phyloP scores from a whole-genome alignment of 2,888 invertebrate genomes.

The Spodoptera picta region DNA sequence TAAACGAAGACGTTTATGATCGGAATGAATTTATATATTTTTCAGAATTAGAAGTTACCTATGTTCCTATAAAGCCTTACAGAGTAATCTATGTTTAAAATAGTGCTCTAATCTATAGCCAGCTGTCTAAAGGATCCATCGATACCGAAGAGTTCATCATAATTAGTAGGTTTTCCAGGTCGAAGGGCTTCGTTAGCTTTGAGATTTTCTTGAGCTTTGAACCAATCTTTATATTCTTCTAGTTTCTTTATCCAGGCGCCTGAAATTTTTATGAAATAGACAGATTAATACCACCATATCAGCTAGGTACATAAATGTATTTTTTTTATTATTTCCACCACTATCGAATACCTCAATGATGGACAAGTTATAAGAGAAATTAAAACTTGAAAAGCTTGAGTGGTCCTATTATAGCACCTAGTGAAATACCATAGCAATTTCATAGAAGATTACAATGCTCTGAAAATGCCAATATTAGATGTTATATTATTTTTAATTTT shows the following conservation, averaged over 20 bases:
- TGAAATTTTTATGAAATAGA: conserved; percentile 61
- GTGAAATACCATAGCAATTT: not conserved
- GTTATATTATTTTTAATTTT: too few species aligned
- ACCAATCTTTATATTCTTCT: conserved; percentile 92
- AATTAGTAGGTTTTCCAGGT: conserved; percentile 94
- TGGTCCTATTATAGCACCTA: too few species aligned
- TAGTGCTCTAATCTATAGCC: conserved; percentile 89
- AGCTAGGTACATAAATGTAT: too few species aligned
- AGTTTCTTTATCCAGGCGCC: conserved; percentile 93
- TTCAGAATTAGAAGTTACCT: too few species aligned
- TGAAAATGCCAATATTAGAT: not conserved
- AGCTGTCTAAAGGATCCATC: conserved; percentile 96
- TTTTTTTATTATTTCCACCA: too few species aligned
- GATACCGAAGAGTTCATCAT: conserved; percentile 95
- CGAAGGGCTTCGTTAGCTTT: conserved; percentile 93
- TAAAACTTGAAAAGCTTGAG: too few species aligned
- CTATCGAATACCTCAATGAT: too few species aligned
- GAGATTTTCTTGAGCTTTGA: conserved; percentile 92
- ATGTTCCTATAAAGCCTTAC: not conserved
- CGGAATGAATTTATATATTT: too few species aligned
- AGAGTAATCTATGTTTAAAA: not conserved
- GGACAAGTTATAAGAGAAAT: too few species aligned
- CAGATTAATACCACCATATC: too few species aligned
- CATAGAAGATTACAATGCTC: not conserved
- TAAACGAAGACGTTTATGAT: too few species aligned